phyloP scores from a whole-genome alignment of 2,888 invertebrate genomes.

The Drosophila borealis region DNA sequence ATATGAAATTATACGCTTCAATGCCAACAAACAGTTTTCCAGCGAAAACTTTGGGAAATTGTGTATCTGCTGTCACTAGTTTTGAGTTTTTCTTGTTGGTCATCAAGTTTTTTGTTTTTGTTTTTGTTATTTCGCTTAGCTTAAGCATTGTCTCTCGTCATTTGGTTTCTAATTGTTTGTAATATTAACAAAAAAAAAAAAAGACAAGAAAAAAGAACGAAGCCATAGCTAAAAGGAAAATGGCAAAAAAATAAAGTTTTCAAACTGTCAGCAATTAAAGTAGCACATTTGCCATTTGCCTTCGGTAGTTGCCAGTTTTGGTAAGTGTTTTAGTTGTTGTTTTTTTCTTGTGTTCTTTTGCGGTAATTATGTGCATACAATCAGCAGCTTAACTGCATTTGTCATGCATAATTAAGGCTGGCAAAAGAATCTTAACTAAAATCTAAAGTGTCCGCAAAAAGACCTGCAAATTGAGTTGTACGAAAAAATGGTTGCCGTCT shows the following conservation, averaged over 20 bases:
- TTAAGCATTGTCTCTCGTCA: slow-evolving; percentile 47
- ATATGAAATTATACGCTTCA: slow-evolving; percentile 20
- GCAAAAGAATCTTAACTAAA: slow-evolving; percentile 52
- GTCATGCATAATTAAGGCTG: slow-evolving; percentile 76
- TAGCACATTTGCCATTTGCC: slow-evolving; percentile 61
- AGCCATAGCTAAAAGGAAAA: slow-evolving; percentile 53
- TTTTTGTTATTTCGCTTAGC: slow-evolving; percentile 10
- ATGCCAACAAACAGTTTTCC: slow-evolving; percentile 49
- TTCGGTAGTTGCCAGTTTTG: slow-evolving; percentile 57
- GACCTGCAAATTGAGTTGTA: slow-evolving; percentile 25
- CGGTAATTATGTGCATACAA: slow-evolving; percentile 76
- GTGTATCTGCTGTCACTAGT: slow-evolving; percentile 15
- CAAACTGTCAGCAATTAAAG: slow-evolving; percentile 78
- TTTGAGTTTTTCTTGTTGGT: slow-evolving; percentile 43
- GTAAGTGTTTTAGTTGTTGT: slow-evolving; percentile 39
- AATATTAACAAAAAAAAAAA: slow-evolving; percentile 51
- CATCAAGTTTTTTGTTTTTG: slow-evolving; percentile 50
- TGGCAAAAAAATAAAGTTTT: slow-evolving; percentile 52
- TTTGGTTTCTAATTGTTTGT: slow-evolving; percentile 75
- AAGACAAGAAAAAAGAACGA: slow-evolving; percentile 25
- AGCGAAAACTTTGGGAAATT: slow-evolving; percentile 40
- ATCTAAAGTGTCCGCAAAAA: slow-evolving; percentile 43
- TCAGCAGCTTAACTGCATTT: slow-evolving; percentile 69
- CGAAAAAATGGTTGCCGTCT: slow-evolving; percentile 6
- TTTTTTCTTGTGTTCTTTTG: slow-evolving; percentile 27